phyloP scores from a whole-genome alignment of 2,797 vertebrate genomes.

The Erethizon dorsatum region DNA sequence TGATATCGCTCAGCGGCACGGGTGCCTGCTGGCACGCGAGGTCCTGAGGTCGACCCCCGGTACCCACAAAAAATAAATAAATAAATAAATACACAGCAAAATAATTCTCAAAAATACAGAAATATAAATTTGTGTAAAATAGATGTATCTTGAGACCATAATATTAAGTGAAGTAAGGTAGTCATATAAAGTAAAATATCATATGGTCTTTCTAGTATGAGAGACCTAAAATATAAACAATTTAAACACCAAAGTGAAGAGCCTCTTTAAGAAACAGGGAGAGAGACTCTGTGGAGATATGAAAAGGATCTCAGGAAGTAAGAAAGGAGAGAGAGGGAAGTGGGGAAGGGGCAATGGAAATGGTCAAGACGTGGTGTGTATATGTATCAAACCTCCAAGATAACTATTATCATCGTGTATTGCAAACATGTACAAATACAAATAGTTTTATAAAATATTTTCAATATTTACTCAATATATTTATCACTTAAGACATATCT shows the following conservation, averaged over 20 bases:
- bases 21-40: no score
- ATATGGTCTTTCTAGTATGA: not conserved
- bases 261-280: not conserved
- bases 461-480: not conserved
- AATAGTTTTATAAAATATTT: not conserved
- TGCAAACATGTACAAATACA: not conserved
- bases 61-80: no score
- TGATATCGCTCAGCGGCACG: no score
- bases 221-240: not conserved
- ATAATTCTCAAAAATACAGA: not conserved
- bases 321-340: not conserved
- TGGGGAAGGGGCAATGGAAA: not conserved
- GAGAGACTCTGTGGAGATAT: not conserved
- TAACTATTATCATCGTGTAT: not conserved
- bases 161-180: not conserved
- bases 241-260: not conserved
- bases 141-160: not conserved
- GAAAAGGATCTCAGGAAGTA: not conserved
- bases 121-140: not conserved
- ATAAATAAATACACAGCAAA: not conserved
- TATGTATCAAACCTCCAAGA: not conserved
- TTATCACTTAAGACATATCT: not conserved
- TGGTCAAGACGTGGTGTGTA: not conserved
- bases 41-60: no score
- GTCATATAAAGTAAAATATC: not conserved